Evolutionary conservation across 2,797 vertebrate species (phyloP).

Genomic region (Nyctibius grandis): DNA sequence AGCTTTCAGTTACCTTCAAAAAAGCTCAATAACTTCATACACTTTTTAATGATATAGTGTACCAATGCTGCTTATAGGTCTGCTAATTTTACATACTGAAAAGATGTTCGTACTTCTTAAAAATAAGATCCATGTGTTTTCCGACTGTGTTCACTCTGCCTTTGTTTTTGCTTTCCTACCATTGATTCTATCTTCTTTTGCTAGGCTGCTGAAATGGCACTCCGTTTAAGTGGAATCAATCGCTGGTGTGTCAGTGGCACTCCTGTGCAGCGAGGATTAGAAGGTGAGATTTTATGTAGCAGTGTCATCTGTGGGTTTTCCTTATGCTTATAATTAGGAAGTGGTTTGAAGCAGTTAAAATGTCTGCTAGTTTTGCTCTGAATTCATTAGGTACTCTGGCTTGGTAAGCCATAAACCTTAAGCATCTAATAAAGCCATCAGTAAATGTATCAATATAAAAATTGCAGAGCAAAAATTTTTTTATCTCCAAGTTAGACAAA

Average conservation of each 20-base stretch:
- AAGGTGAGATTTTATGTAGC: constrained; percentile 78
- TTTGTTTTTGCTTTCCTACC: neutral
- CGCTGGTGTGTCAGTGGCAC: constrained; percentile 98
- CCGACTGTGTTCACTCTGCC: neutral
- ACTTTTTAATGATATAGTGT: neutral
- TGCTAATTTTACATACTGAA: neutral
- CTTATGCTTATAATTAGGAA: neutral
- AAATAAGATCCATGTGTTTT: fast-evolving
- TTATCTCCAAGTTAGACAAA: neutral
- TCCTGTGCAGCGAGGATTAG: constrained; percentile 94
- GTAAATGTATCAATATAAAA: neutral
- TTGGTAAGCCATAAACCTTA: neutral
- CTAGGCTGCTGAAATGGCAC: constrained; percentile 97
- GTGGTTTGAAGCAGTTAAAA: neutral
- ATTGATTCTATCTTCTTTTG: neutral
- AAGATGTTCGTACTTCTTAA: neutral
- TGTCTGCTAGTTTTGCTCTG: neutral
- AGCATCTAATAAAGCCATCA: neutral
- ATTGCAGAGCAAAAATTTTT: neutral
- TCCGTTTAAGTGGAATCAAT: constrained; percentile 92
- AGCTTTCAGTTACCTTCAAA: neutral
- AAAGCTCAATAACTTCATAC: neutral
- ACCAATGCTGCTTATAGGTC: neutral
- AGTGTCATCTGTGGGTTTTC: neutral
- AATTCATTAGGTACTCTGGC: neutral